These are phyloP conservation scores for Heliocidaris tuberculata DNA, from an alignment of 35 echinoderm and acorn worm species.

Conservation along the genomic window DNA sequence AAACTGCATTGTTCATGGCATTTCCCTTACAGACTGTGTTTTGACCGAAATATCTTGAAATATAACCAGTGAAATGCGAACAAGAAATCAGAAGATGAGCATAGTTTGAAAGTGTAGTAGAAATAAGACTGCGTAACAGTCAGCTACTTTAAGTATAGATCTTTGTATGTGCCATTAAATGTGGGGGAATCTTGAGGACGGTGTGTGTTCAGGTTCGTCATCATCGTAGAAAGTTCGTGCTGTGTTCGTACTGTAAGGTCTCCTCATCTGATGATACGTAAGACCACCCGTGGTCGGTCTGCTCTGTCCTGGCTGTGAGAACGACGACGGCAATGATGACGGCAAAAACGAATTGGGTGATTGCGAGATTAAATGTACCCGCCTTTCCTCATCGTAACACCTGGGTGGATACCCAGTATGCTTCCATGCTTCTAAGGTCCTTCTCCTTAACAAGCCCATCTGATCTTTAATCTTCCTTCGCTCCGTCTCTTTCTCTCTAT, in stretches of 20 bases:
- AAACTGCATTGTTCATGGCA: background rate
- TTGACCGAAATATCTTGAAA: no score
- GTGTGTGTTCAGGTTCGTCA: background rate
- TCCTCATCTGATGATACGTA: background rate
- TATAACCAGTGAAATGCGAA: no score
- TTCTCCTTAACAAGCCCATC: background rate
- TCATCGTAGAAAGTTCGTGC: background rate
- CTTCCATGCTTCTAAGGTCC: background rate
- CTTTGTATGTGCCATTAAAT: background rate
- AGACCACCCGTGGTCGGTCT: background rate
- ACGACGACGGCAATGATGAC: background rate
- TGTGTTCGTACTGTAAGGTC: conserved; percentile 8
- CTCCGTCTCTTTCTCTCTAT: conserved; percentile 16
- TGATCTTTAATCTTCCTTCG: conserved; percentile 17
- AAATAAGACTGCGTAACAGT: background rate
- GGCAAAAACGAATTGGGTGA: background rate
- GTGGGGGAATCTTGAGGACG: background rate
- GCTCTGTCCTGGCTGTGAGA: background rate
- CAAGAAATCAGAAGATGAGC: no score
- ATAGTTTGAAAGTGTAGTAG: no score
- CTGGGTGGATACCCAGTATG: background rate
- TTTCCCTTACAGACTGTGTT: background rate
- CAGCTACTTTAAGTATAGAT: background rate
- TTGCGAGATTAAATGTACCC: background rate
- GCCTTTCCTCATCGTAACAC: background rate